Evolutionary conservation across 2,888 invertebrate species (phyloP), one percentile per base, ranked within the genome.

Genomic region (Tetragonula carbonaria): DNA sequence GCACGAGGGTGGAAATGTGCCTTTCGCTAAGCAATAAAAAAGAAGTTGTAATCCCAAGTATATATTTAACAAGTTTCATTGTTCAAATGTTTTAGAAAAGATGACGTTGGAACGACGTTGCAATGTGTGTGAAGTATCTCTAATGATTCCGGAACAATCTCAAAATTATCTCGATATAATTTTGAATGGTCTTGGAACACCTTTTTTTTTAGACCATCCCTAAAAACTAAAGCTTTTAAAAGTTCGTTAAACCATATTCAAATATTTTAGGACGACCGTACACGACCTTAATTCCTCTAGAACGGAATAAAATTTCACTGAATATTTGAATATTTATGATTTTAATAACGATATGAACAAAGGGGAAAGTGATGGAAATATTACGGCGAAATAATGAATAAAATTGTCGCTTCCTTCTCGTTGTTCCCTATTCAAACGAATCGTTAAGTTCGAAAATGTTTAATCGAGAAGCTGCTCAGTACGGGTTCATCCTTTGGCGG

Each of bases 391-490:
- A 28, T 28, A 28, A 28, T 28, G 28, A 28, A 28, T 28, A 28
- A 28, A 28, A 59, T 78, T 51, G 21, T 0, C 50, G 62, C 3
- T 62, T 28, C 6, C 14, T 16, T 5, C 6, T 18, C 28, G 21
- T 68, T 45, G 68, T 45, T 59, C 4, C 23, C 13, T 11, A 23
- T 77, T 21, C 59, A 45, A 59, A 28, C 11, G 65, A 72, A 53
- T 57, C 28, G 28, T 23, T 38, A 67, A 55, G 71, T 23, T 51
- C 53, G 45, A 18, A 50, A 67, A 45, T 63, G 53, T 73, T 73
- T 67, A 68, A 78, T 78, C 72, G 45, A 55, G 72, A 18, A 50
- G 53, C 59, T 66, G 28, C 11, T 28, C 50, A n/a, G n/a, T 53
- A 63, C 2, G 28, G 75, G n/a, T 50, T 53, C 45, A 23, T n/a